Percentiles rank a stretch among this genome's conserved stretches.
These are phyloP conservation scores for Hippocampus kuda DNA, from an alignment of 2,797 vertebrate genomes.

Conservation along the genomic window DNA sequence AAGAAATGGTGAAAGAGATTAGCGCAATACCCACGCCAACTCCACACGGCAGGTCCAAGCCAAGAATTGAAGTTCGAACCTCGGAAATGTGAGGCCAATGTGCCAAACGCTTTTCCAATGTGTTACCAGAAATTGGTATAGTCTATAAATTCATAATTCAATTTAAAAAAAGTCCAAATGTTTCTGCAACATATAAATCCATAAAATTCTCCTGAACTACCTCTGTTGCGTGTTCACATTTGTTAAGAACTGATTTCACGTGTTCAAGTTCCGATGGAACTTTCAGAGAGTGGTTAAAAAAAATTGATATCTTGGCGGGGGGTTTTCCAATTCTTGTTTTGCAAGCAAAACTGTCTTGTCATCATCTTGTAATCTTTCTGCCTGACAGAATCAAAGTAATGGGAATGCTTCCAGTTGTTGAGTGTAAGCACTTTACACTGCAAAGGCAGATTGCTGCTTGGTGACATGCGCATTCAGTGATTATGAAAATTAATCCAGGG, in stretches of 20 bases:
- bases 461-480: not conserved
- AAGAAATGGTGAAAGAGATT: no score
- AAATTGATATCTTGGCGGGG: not conserved
- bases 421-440: conserved; percentile 2
- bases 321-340: not conserved
- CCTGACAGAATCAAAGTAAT: not conserved
- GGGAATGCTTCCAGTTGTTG: conserved; percentile 1
- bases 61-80: no score
- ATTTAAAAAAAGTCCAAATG: no score
- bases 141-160: no score
- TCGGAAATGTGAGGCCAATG: no score
- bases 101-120: no score
- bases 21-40: no score
- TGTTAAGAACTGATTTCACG: not conserved
- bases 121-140: no score
- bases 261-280: not conserved
- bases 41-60: no score
- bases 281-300: not conserved
- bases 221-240: not conserved
- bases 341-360: not conserved
- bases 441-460: not conserved
- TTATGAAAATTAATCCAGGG: conserved; percentile 4
- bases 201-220: not conserved
- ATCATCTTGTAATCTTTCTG: conserved; percentile 4
- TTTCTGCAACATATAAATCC: not conserved